Conservation (phyloP, 2,797 vertebrate species). For the Manis javanica region DNA sequence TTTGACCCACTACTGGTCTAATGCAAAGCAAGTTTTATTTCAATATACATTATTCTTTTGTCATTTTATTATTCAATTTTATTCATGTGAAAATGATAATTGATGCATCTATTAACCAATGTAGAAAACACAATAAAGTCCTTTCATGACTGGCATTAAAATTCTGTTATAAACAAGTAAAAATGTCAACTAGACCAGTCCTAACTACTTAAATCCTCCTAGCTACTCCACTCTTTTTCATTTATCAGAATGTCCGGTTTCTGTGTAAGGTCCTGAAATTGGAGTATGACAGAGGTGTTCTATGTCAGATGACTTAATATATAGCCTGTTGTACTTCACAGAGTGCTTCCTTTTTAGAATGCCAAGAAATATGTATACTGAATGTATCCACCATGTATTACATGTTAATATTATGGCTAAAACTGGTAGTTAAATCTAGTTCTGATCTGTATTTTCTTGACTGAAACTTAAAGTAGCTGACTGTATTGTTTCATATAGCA, state of each 20-base stretch:
- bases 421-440: constrained; percentile 19
- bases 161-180: background rate
- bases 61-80: background rate
- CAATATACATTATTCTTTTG: background rate
- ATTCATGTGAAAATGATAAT: background rate
- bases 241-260: background rate
- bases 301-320: background rate
- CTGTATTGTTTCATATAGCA: constrained; percentile 17
- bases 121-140: background rate
- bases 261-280: background rate
- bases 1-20: background rate
- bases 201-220: background rate
- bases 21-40: background rate
- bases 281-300: background rate
- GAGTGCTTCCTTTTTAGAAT: background rate
- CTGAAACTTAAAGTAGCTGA: constrained; percentile 24
- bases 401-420: constrained; percentile 22
- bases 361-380: background rate
- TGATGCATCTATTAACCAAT: background rate
- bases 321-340: background rate
- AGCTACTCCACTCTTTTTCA: background rate
- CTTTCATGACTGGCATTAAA: background rate
- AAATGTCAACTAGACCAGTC: background rate
- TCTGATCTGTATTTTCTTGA: constrained; percentile 50
- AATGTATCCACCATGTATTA: background rate